Evolutionary conservation across 2,888 invertebrate species (phyloP).

Genomic region (Phalera bucephala): DNA sequence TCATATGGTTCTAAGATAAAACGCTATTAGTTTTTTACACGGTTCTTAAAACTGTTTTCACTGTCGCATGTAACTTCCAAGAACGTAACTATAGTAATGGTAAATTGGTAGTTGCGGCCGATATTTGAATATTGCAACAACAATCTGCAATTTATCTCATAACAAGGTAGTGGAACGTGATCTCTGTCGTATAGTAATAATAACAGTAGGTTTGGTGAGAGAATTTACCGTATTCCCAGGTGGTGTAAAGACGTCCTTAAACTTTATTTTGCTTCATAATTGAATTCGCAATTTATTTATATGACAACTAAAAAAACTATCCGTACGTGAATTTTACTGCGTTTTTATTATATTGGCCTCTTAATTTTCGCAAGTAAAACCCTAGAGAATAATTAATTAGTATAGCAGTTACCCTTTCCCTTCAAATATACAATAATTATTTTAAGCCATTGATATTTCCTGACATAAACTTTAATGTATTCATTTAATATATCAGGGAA

Average conservation of each 20-base stretch:
- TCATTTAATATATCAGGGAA: too few relatives aligned
- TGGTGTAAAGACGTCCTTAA: constrained; percentile 6
- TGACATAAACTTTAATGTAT: too few relatives aligned
- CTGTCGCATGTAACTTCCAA: background rate
- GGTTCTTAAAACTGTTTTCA: background rate
- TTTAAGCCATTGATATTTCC: too few relatives aligned
- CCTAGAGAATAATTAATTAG: too few relatives aligned
- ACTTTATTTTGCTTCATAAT: background rate
- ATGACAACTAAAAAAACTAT: too few relatives aligned
- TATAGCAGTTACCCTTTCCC: too few relatives aligned
- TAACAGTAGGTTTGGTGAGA: constrained; percentile 28
- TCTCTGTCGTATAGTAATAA: constrained; percentile 35
- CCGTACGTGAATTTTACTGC: too few relatives aligned
- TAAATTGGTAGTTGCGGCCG: constrained; percentile 15
- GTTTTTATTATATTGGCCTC: too few relatives aligned
- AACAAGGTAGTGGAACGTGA: constrained; percentile 40
- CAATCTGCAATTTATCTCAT: constrained; percentile 42
- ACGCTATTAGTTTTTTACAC: background rate
- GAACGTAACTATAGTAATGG: background rate
- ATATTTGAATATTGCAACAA: constrained; percentile 36
- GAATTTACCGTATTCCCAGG: constrained; percentile 8
- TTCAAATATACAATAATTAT: too few relatives aligned
- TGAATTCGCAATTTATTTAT: background rate
- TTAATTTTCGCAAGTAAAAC: too few relatives aligned
- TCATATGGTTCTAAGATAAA: background rate